Base-by-base conservation (phyloP, 2,113 vertebrate species). In the Collichthys lucidus region DNA sequence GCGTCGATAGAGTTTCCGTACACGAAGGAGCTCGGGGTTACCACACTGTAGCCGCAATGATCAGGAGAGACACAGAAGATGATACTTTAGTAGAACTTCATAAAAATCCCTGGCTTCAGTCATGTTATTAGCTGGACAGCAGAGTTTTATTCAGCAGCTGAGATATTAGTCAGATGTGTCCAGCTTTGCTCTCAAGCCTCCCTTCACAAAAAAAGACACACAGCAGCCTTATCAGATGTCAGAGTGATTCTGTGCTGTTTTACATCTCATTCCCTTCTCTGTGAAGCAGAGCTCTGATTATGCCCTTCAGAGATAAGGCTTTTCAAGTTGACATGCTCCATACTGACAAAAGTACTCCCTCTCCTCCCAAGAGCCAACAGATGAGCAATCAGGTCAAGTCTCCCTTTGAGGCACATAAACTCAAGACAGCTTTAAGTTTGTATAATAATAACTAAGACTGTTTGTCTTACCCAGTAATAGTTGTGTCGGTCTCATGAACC, bases 401-500 rank as follows among this genome's bases (percentile, higher is more conserved):
- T 49, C 11, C 15, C 40, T 26, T 22, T 53, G 52, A 73, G 8
- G 16, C 22, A 35, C 5, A 17, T 12, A 20, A 47, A 59, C 20
- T 31, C 59, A 72, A 56, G 50, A 78, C 56, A 71, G 40, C 26
- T 77, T 65, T 15, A 24, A 4, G 70, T 68, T 78, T 22, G 31
- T 29, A 17, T 22, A 53, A 19, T 2, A 64, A 20, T n/a, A n/a
- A 46, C 16, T 49, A 26, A 40, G 29, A 20, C 10, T 16, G 22
- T 55, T 19, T 1, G 9, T 52, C 96, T 96, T 95, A 99, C 98
- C 97, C 97, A 0, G 88, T 97, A 80, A 99, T 92, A 49, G 97
- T 96, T 0, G 97, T 96, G 93, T 99, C 97, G 35, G 99, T 98
- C 91, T 99, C 98, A 11, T 99, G 98, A 90, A 97, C 92, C 85